A percentile compares a stretch with the other conserved stretches of the same genome.
phyloP scores from a whole-genome alignment of 2,113 vertebrate genomes.

The Epinephelus cyanopodus region DNA sequence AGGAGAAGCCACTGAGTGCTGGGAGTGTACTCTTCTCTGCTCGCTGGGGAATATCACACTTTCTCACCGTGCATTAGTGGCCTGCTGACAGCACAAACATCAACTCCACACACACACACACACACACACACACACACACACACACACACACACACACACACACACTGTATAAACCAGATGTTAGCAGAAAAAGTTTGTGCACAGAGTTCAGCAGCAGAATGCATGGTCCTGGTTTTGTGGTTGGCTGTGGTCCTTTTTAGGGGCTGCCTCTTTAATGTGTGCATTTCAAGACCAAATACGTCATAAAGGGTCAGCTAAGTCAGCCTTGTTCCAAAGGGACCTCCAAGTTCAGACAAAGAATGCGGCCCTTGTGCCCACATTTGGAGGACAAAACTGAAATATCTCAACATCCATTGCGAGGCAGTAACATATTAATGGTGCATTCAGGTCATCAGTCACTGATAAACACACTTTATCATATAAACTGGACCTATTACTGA shows the following conservation, averaged over 20 bases:
- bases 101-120: background rate
- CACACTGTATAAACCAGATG: background rate
- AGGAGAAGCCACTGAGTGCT: conserved; percentile 54
- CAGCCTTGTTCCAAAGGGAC: background rate
- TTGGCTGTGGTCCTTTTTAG: background rate
- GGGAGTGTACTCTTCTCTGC: conserved; percentile 63
- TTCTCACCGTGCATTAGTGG: conserved; percentile 65
- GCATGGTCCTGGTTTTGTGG: background rate
- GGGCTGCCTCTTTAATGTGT: background rate
- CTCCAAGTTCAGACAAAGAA: conserved; percentile 26
- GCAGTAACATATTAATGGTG: background rate
- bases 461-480: background rate
- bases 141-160: background rate
- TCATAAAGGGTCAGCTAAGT: conserved; percentile 43
- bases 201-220: background rate
- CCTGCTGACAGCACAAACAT: conserved; percentile 54
- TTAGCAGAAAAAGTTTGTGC: background rate
- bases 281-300: conserved; percentile 15
- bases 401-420: background rate
- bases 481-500: conserved; percentile 1
- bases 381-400: background rate
- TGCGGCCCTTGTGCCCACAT: conserved; percentile 14
- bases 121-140: conserved; percentile 11
- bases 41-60: conserved; percentile 72
- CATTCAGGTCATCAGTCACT: conserved; percentile 19